Percentiles rank a stretch among this genome's conserved stretches.
These are phyloP conservation scores for Troglohyphantes excavatus DNA, from an alignment of 2,888 invertebrate genomes.

Conservation along the genomic window DNA sequence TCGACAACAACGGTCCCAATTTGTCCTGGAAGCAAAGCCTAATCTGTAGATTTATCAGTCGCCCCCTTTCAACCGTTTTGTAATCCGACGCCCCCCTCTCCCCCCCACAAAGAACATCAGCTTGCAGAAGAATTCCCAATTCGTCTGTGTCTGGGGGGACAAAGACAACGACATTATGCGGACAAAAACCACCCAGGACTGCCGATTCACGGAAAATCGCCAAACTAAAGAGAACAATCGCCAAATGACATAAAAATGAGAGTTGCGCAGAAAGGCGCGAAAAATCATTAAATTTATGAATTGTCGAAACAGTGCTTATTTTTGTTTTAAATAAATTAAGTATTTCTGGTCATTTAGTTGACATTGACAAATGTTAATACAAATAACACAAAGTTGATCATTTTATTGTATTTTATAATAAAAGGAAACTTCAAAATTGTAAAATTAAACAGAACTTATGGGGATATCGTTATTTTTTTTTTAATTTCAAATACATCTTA, in stretches of 20 bases:
- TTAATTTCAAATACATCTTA: too few species aligned
- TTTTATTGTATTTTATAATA: too few species aligned
- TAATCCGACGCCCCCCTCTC: constrained; percentile 26
- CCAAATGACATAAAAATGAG: background rate
- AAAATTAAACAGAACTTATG: too few species aligned
- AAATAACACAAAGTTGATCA: too few species aligned
- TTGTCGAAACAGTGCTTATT: too few species aligned
- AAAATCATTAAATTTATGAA: background rate
- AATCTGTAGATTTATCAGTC: background rate
- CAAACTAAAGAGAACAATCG: background rate
- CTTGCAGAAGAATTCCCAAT: constrained; percentile 18
- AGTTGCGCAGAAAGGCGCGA: background rate
- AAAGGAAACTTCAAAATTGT: too few species aligned
- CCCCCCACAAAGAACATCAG: background rate
- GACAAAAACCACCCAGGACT: background rate
- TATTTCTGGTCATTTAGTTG: too few species aligned
- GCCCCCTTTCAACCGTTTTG: constrained; percentile 18
- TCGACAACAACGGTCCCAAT: background rate
- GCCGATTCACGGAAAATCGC: background rate
- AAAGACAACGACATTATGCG: constrained; percentile 29
- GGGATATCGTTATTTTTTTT: too few species aligned
- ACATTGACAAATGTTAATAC: too few species aligned
- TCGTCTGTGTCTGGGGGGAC: constrained; percentile 41
- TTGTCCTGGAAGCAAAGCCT: background rate
- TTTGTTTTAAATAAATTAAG: too few species aligned